A percentile compares a stretch with the other conserved stretches of the same genome.
These are phyloP conservation scores for Phoxinus phoxinus DNA, from an alignment of 2,113 vertebrate species.

Conservation along the genomic window DNA sequence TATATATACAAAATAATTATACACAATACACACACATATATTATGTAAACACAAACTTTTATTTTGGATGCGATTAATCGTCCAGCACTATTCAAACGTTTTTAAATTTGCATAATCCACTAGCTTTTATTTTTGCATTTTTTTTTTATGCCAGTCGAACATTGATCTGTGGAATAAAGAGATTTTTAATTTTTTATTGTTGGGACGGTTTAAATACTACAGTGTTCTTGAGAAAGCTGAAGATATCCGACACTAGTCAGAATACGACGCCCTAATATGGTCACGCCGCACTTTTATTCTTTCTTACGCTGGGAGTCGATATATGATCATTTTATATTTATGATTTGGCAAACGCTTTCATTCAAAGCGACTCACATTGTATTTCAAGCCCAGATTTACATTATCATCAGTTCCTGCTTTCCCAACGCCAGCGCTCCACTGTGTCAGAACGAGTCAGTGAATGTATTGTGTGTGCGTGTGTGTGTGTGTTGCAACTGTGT, in stretches of 20 bases:
- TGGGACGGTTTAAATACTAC: background rate
- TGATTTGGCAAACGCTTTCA: too few relatives aligned
- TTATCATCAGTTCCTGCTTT: too few relatives aligned
- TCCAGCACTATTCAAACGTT: background rate
- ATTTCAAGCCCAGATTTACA: too few relatives aligned
- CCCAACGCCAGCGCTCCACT: too few relatives aligned
- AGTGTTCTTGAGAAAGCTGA: background rate
- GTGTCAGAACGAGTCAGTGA: too few relatives aligned
- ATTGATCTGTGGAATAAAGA: rapidly evolving
- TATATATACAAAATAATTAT: too few relatives aligned
- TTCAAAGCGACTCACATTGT: too few relatives aligned
- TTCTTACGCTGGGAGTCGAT: background rate
- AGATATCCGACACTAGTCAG: background rate
- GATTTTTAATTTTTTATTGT: background rate
- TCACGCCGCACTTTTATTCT: conserved; percentile 32
- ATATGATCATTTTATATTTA: background rate
- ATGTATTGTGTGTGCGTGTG: too few relatives aligned
- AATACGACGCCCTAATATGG: background rate
- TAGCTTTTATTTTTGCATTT: background rate
- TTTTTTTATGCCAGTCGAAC: background rate
- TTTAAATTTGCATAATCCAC: background rate
- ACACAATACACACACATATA: too few relatives aligned
- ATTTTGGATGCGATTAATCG: too few relatives aligned
- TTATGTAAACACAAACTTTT: too few relatives aligned
- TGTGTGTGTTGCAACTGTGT: too few relatives aligned